These are phyloP conservation scores for Calliphora vomitoria DNA, from an alignment of 2,888 invertebrate species.

Conservation along the genomic window DNA sequence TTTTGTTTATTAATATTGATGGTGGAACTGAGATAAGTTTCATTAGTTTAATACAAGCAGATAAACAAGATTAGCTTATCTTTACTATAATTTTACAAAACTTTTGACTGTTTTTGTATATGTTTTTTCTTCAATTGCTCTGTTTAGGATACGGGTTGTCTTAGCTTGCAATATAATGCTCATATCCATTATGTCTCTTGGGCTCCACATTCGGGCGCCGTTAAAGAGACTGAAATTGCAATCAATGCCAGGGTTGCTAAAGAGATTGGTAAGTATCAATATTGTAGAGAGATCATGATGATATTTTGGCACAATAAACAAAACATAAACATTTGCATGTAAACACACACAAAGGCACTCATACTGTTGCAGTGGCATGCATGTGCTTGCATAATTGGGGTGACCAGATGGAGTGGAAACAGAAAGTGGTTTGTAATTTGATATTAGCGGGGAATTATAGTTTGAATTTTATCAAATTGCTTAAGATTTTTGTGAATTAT, in stretches of 20 bases:
- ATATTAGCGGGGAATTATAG: neutral
- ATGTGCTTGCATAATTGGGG: conserved; percentile 16
- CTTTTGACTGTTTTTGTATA: neutral
- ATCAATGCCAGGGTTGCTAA: conserved; percentile 85
- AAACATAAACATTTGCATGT: neutral
- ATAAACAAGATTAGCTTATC: conserved; percentile 42
- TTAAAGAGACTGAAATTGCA: conserved; percentile 84
- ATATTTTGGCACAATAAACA: conserved; percentile 60
- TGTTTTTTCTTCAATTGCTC: neutral
- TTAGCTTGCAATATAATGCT: conserved; percentile 81
- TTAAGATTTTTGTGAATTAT: no score
- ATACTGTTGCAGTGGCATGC: neutral
- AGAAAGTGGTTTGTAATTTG: neutral
- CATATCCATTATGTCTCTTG: conserved; percentile 83
- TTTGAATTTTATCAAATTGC: neutral
- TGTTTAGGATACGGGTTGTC: conserved; percentile 83
- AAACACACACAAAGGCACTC: neutral
- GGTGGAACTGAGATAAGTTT: neutral
- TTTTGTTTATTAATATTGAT: neutral
- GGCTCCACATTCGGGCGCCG: conserved; percentile 82
- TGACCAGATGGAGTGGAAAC: conserved; percentile 15
- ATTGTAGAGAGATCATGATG: conserved; percentile 29
- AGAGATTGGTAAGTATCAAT: conserved; percentile 81
- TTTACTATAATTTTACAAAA: neutral
- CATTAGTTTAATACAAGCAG: neutral